These are phyloP conservation scores for Sinella curviseta DNA, from an alignment of 1,140 invertebrate genomes.

Conservation along the genomic window DNA sequence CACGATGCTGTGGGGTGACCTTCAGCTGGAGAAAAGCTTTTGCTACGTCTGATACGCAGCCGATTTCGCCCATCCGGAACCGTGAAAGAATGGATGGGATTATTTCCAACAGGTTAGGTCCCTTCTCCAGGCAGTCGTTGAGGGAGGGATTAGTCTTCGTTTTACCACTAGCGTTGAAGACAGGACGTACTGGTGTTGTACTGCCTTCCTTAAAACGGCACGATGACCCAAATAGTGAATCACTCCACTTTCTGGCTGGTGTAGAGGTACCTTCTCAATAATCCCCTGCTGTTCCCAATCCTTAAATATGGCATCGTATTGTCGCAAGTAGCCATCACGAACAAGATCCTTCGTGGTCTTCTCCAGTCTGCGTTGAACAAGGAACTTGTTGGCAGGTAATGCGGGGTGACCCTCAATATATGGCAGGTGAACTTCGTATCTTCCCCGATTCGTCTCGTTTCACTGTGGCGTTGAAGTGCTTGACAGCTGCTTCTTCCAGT, in stretches of 20 bases:
- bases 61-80: background rate
- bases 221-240: background rate
- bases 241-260: background rate
- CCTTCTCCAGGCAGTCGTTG: slow-evolving; percentile 7
- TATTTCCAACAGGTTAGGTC: background rate
- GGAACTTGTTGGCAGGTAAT: background rate
- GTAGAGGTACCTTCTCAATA: background rate
- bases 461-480: background rate
- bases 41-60: background rate
- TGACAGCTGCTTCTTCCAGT: background rate
- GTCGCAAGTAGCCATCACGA: background rate
- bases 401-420: background rate
- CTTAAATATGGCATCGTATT: background rate
- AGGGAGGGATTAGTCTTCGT: background rate
- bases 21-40: background rate
- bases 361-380: background rate
- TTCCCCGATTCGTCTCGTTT: background rate
- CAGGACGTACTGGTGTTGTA: slow-evolving; percentile 2
- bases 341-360: background rate
- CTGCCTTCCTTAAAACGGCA: background rate
- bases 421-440: background rate
- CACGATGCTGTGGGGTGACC: background rate
- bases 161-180: background rate
- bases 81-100: background rate
- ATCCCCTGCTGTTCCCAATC: background rate